Percentiles rank a stretch among this genome's conserved stretches.
Evolutionary conservation across 1,140 invertebrate genomes (phyloP).

Genomic region (Scaptomyza pallida): DNA sequence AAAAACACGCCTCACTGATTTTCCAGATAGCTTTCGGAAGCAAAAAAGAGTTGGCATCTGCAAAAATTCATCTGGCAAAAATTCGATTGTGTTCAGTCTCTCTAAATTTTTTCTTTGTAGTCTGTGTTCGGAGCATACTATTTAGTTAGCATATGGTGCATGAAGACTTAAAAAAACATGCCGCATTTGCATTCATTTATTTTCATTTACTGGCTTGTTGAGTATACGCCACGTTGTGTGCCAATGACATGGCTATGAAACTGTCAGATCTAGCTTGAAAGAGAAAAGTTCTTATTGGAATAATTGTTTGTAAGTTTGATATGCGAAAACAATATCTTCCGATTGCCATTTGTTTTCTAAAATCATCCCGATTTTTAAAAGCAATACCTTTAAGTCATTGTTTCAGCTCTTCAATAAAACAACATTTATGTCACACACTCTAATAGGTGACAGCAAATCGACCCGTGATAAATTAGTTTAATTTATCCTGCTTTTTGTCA

Average conservation of each 20-base stretch:
- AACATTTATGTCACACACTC: too few species aligned
- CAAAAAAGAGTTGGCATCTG: slow-evolving; percentile 52
- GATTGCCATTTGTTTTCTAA: too few species aligned
- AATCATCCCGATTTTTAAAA: too few species aligned
- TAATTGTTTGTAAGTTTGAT: slow-evolving; percentile 50
- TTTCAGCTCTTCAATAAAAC: too few species aligned
- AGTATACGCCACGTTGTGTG: slow-evolving; percentile 42
- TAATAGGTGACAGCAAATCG: too few species aligned
- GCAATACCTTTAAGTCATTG: too few species aligned
- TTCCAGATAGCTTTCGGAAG: background rate
- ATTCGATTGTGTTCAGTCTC: slow-evolving; percentile 62
- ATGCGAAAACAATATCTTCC: too few species aligned
- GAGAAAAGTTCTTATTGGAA: slow-evolving; percentile 12
- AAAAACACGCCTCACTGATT: slow-evolving; percentile 70
- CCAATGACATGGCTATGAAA: slow-evolving; percentile 53
- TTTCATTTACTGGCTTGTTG: slow-evolving; percentile 64
- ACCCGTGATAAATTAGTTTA: background rate
- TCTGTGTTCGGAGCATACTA: slow-evolving; percentile 28
- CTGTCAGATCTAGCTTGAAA: slow-evolving; percentile 37
- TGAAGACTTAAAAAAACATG: slow-evolving; percentile 48
- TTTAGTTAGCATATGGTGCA: slow-evolving; percentile 31
- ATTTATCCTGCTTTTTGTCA: background rate
- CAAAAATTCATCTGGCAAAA: slow-evolving; percentile 65
- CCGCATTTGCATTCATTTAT: slow-evolving; percentile 62
- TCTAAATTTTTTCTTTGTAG: slow-evolving; percentile 21